These are phyloP conservation scores for Stenolophus ochropezus DNA, from an alignment of 2,888 invertebrate species.

Conservation along the genomic window DNA sequence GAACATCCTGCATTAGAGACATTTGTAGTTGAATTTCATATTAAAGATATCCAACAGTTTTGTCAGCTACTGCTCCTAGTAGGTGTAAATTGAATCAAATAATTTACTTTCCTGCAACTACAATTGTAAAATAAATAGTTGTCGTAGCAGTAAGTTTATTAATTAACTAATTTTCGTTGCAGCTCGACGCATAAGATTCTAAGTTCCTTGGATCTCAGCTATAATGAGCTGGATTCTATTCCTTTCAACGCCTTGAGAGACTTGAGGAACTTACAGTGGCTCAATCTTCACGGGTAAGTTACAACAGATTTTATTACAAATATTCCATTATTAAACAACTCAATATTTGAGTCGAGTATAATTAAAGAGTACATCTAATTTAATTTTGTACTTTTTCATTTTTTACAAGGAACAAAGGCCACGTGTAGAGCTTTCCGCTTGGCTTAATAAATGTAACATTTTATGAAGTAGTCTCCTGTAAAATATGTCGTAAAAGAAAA, in stretches of 20 bases:
- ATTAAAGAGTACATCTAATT: no score
- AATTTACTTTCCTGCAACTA: no score
- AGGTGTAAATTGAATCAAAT: no score
- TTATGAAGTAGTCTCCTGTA: background rate
- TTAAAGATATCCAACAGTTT: no score
- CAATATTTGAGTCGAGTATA: no score
- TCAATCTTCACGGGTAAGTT: slow-evolving; percentile 87
- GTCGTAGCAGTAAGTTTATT: background rate
- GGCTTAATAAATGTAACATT: background rate
- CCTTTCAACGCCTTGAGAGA: slow-evolving; percentile 84
- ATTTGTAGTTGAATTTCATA: no score
- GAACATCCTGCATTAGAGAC: no score
- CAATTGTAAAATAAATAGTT: no score
- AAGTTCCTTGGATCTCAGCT: slow-evolving; percentile 88
- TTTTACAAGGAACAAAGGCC: background rate
- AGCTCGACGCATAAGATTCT: slow-evolving; percentile 89
- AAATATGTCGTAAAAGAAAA: background rate
- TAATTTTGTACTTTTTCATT: no score
- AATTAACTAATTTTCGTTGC: slow-evolving; percentile 72
- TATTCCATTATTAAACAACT: background rate
- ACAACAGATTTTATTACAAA: background rate
- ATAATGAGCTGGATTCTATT: slow-evolving; percentile 86
- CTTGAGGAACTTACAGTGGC: slow-evolving; percentile 85
- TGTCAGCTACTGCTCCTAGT: no score
- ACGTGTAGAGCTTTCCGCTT: background rate